Conservation (phyloP, 2,888 invertebrate genomes). For the Harpagoxenus sublaevis region DNA sequence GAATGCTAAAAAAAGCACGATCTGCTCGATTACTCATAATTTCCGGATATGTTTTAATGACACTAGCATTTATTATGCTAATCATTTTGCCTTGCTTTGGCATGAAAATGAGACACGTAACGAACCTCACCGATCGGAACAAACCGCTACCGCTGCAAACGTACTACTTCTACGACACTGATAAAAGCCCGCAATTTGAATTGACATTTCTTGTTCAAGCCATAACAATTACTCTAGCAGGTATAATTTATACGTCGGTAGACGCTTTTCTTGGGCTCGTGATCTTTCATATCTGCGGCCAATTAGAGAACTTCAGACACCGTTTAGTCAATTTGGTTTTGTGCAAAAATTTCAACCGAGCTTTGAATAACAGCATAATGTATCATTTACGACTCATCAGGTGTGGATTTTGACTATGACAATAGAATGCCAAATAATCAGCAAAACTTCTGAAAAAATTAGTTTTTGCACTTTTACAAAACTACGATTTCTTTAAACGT, state of each 20-base stretch:
- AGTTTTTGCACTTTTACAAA: not conserved
- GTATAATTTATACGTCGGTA: constrained; percentile 10
- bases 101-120: constrained; percentile 21
- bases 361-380: not conserved
- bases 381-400: constrained; percentile 54
- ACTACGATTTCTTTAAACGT: not conserved
- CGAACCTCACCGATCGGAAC: constrained; percentile 23
- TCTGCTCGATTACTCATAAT: constrained; percentile 8
- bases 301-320: constrained; percentile 50
- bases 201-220: constrained; percentile 14
- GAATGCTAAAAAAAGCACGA: constrained; percentile 50
- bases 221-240: not conserved
- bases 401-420: not conserved
- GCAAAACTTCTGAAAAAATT: not conserved
- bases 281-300: constrained; percentile 49
- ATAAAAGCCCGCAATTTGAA: constrained; percentile 48
- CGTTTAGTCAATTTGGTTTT: constrained; percentile 15
- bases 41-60: not conserved
- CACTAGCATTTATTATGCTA: not conserved
- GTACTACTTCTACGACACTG: constrained; percentile 40
- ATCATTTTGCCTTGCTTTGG: constrained; percentile 45
- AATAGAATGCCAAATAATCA: not conserved
- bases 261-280: constrained; percentile 45
- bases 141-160: constrained; percentile 34
- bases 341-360: constrained; percentile 3